Conservation (phyloP, 2,888 invertebrate genomes). For the Hedya salicella region DNA sequence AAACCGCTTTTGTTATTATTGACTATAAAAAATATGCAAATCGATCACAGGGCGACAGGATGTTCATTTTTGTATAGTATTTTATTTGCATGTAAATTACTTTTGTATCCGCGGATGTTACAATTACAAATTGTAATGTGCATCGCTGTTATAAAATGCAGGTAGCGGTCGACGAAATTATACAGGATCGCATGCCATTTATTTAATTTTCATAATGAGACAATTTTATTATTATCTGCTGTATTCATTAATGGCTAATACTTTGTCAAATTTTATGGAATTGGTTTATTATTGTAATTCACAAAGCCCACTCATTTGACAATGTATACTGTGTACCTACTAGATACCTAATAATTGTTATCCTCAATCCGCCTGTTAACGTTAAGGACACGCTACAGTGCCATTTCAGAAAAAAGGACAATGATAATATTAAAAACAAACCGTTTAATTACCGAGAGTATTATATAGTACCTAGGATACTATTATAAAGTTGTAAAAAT, state of each 20-base stretch:
- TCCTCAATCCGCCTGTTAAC: no score
- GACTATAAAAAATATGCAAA: slow-evolving; percentile 83
- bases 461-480: no score
- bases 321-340: no score
- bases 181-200: slow-evolving; percentile 50
- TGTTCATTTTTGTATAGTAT: slow-evolving; percentile 81
- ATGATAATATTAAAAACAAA: no score
- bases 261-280: no score
- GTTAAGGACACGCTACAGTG: no score
- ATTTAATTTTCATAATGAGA: slow-evolving; percentile 47
- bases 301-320: no score
- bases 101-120: slow-evolving; percentile 76
- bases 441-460: no score
- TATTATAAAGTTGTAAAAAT: no score
- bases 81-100: slow-evolving; percentile 83
- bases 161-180: slow-evolving; percentile 49
- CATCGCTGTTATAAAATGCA: slow-evolving; percentile 69
- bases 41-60: slow-evolving; percentile 78
- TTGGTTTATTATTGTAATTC: no score
- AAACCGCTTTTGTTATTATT: slow-evolving; percentile 75
- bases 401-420: no score
- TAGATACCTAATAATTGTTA: no score
- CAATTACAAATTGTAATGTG: slow-evolving; percentile 76
- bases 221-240: slow-evolving; percentile 31
- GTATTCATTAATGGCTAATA: neutral